Base-by-base conservation (phyloP, 1,140 invertebrate genomes). In the Cataglyphis hispanica region DNA sequence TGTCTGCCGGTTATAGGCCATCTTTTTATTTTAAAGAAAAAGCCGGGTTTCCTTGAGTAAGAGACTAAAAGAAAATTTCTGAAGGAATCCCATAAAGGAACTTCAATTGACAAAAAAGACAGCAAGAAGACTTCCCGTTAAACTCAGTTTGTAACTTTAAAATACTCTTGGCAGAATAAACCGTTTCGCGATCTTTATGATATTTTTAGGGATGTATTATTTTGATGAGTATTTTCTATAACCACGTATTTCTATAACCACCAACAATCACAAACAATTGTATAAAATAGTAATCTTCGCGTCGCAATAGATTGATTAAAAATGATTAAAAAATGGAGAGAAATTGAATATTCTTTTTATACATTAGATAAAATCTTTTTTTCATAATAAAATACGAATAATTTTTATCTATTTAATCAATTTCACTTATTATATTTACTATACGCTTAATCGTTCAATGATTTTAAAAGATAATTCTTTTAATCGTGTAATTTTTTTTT, bases 111-210 rank as follows among this genome's bases (percentile, higher is more conserved):
- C 7, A n/a, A 34, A 78, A 25, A 13, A 25, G 13, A 40, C 31
- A 46, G 34, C 8, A 66, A 22, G 2, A 34, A 50, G 43, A 16
- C 13, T 50, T 50, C 22, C 8, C 22, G n/a, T 66, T 64, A 64
- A 66, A 78, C 43, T 78, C 27, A 78, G 27, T 78, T 78, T 78
- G n/a, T 34, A 78, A 78, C 61, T 78, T 78, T 7, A 63, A 2
- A 78, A 25, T 77, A 40, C 6, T 22, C 11, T n/a, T 66, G 43
- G 19, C 19, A 25, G 25, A 7, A 66, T 50, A n/a, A n/a, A 13
- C 11, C 43, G 61, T 46, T 34, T 77, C 25, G 19, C n/a, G 7
- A 61, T 63, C 37, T 63, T 46, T 46, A 25, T 7, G 27, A 46
- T 13, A 27, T 16, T 34, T 78, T 66, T 66, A 66, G 27, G 22